A percentile compares a stretch with the other conserved stretches of the same genome.
Conservation (phyloP, 2,888 invertebrate species). For the Agonopterix alstromeriana region DNA sequence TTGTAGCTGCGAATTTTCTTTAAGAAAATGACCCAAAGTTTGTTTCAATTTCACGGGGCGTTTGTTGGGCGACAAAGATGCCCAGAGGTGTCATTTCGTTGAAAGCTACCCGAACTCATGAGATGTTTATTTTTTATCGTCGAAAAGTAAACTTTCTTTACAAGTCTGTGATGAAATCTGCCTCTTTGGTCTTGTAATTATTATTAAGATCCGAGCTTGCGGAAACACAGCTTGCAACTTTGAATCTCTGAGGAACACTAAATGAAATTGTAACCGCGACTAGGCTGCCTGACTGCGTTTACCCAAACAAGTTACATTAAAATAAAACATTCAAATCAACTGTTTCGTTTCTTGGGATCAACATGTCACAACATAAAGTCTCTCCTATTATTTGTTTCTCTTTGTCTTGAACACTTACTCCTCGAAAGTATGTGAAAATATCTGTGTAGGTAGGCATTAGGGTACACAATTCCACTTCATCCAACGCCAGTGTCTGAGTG, state of each 20-base stretch:
- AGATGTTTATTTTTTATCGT: slow-evolving; percentile 53
- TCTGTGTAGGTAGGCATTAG: slow-evolving; percentile 43
- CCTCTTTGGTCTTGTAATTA: slow-evolving; percentile 4
- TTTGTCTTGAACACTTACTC: slow-evolving; percentile 22
- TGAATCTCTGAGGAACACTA: neutral
- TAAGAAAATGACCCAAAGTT: slow-evolving; percentile 47
- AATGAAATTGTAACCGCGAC: neutral
- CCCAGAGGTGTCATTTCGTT: slow-evolving; percentile 70
- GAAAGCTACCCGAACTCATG: slow-evolving; percentile 52
- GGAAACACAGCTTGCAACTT: slow-evolving; percentile 1
- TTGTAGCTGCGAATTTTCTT: slow-evolving; percentile 43
- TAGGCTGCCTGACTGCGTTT: no score
- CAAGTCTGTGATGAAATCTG: slow-evolving; percentile 3
- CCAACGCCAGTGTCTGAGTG: slow-evolving; percentile 61
- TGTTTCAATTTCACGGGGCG: slow-evolving; percentile 74
- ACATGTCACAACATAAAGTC: no score
- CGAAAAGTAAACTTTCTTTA: slow-evolving; percentile 7
- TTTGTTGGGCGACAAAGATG: slow-evolving; percentile 67
- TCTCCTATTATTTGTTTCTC: slow-evolving; percentile 4
- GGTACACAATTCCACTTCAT: slow-evolving; percentile 61
- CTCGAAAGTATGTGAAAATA: slow-evolving; percentile 50
- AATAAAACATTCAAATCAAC: no score
- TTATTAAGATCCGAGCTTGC: neutral
- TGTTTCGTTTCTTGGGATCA: no score
- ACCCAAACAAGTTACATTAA: no score